phyloP scores from a whole-genome alignment of 2,797 vertebrate species.

The Pempheris klunzingeri region DNA sequence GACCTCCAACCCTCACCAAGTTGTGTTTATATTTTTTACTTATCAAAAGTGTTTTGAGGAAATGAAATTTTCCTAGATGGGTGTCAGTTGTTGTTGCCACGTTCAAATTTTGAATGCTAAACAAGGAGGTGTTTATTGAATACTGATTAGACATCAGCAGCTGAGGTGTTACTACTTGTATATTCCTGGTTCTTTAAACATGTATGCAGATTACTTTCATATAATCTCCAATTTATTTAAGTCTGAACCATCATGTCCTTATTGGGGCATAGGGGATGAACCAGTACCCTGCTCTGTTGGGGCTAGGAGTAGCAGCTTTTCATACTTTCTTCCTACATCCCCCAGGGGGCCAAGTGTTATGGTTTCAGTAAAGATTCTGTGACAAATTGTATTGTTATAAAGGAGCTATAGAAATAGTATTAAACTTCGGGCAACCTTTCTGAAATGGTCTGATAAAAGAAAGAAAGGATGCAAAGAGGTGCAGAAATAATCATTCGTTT shows the following conservation, averaged over 20 bases:
- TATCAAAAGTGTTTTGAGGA: slow-evolving; percentile 61
- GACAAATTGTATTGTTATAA: slow-evolving; percentile 70
- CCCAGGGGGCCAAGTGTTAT: slow-evolving; percentile 31
- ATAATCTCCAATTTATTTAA: slow-evolving; percentile 26
- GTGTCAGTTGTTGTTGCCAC: slow-evolving; percentile 43
- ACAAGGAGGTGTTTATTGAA: slow-evolving; percentile 43
- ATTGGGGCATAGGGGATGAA: slow-evolving; percentile 11
- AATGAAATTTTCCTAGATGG: slow-evolving; percentile 60
- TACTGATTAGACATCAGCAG: slow-evolving; percentile 34
- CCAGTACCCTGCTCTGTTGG: slow-evolving; percentile 9
- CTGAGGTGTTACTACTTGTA: neutral
- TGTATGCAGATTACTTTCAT: slow-evolving; percentile 3
- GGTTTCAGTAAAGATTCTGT: slow-evolving; percentile 55
- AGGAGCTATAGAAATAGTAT: slow-evolving; percentile 53
- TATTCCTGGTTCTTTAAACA: neutral
- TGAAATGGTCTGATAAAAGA: slow-evolving; percentile 56
- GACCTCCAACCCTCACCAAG: slow-evolving; percentile 45
- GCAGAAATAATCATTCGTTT: slow-evolving; percentile 63
- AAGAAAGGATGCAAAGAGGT: slow-evolving; percentile 53
- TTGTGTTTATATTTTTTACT: slow-evolving; percentile 60
- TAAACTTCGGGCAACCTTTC: slow-evolving; percentile 64
- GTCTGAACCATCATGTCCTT: slow-evolving; percentile 7
- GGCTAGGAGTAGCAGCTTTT: slow-evolving; percentile 30
- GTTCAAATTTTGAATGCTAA: slow-evolving; percentile 39
- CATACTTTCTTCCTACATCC: slow-evolving; percentile 30